phyloP scores from a whole-genome alignment of 2,888 invertebrate genomes.

The Nymphalis urticae region DNA sequence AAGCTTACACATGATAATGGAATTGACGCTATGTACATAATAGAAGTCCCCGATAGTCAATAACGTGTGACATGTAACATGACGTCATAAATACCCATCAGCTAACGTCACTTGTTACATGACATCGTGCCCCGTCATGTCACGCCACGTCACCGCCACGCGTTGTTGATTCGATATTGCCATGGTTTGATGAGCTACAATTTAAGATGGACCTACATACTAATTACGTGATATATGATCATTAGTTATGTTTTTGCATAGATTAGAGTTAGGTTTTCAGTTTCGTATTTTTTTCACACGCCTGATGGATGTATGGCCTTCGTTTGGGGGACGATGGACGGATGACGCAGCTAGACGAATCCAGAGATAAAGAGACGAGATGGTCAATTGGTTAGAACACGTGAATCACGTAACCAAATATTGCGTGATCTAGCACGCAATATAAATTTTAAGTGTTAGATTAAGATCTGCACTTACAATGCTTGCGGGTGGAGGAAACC shows the following conservation, averaged over 20 bases:
- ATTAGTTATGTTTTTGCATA: background rate
- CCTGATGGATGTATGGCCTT: no score
- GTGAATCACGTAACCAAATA: no score
- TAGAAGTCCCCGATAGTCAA: slow-evolving; percentile 32
- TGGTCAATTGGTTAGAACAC: no score
- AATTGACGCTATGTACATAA: slow-evolving; percentile 21
- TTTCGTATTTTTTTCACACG: no score
- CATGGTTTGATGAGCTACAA: slow-evolving; percentile 12
- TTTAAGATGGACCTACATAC: slow-evolving; percentile 5
- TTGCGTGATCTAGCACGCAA: no score
- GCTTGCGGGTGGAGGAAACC: no score
- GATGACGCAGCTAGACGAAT: no score
- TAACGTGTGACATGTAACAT: slow-evolving; percentile 32
- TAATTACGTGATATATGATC: background rate
- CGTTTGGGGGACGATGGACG: no score
- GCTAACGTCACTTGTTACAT: slow-evolving; percentile 29
- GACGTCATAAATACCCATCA: slow-evolving; percentile 37
- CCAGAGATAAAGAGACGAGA: no score
- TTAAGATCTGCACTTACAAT: no score
- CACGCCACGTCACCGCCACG: slow-evolving; percentile 42
- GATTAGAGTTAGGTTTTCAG: no score
- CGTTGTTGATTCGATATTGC: slow-evolving; percentile 39
- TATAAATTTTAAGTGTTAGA: no score
- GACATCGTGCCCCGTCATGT: slow-evolving; percentile 28
- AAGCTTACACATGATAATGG: slow-evolving; percentile 14